Percentiles rank a stretch among this genome's conserved stretches.
Conservation (phyloP, 2,797 vertebrate genomes). For the Sebastes elongatus region DNA sequence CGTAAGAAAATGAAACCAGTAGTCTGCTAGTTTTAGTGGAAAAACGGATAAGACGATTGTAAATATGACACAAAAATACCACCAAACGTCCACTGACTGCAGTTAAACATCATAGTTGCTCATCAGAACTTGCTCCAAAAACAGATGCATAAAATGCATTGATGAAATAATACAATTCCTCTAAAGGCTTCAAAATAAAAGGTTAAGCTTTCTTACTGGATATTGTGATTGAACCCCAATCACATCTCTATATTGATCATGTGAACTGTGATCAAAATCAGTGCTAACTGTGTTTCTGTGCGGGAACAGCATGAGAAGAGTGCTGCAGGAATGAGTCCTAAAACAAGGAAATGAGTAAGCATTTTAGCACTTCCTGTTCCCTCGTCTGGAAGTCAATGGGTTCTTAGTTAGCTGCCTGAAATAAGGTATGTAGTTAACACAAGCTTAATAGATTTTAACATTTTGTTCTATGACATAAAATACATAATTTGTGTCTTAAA, state of each 20-base stretch:
- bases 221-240: neutral
- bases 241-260: neutral
- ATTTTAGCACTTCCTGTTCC: no score
- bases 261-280: neutral
- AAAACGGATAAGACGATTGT: fast-evolving
- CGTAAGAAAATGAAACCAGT: neutral
- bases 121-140: neutral
- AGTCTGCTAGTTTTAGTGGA: neutral
- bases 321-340: no score
- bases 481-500: no score
- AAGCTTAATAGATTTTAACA: no score
- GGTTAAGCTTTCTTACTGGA: neutral
- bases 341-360: no score
- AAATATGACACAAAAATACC: neutral
- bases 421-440: no score
- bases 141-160: neutral
- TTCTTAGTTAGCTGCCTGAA: no score
- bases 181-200: neutral
- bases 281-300: neutral
- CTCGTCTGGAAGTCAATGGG: no score
- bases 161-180: neutral
- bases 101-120: neutral
- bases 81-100: neutral
- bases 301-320: no score
- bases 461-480: no score